Conservation (phyloP, 2,888 invertebrate genomes). For the Ferdinandea cuprea region DNA sequence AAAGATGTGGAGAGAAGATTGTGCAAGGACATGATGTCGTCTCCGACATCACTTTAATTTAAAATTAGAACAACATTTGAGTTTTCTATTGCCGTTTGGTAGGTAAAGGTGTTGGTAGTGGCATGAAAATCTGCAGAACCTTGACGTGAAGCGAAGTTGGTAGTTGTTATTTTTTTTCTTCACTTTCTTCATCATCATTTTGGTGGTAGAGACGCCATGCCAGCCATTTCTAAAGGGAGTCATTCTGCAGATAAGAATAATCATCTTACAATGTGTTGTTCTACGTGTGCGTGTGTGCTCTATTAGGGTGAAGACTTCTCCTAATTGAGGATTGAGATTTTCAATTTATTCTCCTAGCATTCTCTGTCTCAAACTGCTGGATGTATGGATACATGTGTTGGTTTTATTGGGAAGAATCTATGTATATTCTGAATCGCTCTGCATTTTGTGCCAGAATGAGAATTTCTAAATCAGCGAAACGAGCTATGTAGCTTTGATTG, state of each 20-base stretch:
- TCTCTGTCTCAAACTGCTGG: background rate
- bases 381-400: conserved; percentile 7
- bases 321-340: conserved; percentile 69
- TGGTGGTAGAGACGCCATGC: conserved; percentile 3
- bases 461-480: conserved; percentile 62
- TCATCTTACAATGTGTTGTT: conserved; percentile 59
- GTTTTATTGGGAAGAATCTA: conserved; percentile 10
- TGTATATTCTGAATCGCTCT: conserved; percentile 11
- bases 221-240: conserved; percentile 15
- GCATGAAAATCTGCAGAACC: conserved; percentile 39
- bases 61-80: conserved; percentile 61
- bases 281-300: conserved; percentile 19
- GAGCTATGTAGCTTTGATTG: conserved; percentile 56
- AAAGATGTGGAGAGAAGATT: conserved; percentile 9
- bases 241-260: conserved; percentile 40
- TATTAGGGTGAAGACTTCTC: conserved; percentile 26
- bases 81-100: conserved; percentile 15
- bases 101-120: background rate
- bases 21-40: conserved; percentile 58
- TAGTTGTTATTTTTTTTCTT: conserved; percentile 32
- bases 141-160: conserved; percentile 45
- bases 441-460: conserved; percentile 47
- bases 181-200: conserved; percentile 9
- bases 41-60: conserved; percentile 46
- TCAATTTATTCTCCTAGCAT: conserved; percentile 61